Base-by-base conservation (phyloP, 1,140 invertebrate genomes). In the Megalonaias nervosa region DNA sequence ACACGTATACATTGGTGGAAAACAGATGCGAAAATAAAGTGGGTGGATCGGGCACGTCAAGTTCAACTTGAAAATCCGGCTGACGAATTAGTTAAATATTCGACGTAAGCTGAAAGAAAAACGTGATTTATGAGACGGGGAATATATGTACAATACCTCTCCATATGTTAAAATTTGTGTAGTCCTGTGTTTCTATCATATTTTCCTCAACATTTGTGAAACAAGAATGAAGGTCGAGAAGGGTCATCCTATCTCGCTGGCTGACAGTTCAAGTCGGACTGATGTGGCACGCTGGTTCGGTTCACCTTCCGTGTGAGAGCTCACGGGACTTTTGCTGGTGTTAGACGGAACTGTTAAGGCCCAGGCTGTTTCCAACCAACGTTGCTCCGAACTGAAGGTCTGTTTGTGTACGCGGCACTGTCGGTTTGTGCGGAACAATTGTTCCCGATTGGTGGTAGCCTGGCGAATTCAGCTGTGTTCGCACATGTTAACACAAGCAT, bases 161-260 rank as follows among this genome's bases (percentile, higher is more conserved):
- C 86, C 86, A 87, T 77, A 86, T 81, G 82, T 81, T 81, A 86
- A 86, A 86, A 82, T 71, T 82, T 67, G 68, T 80, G 75, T 75
- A 77, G 73, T 87, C 85, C 79, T 80, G 78, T 71, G 72, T 74
- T 77, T 87, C 84, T 77, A 82, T 78, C 83, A 84, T 82, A 76
- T 83, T 82, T 76, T 81, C 85, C 75, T 86, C 81, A 61, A 82
- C 82, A 79, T 81, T 87, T 79, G 75, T 81, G 75, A 77, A 76
- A 79, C 83, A 78, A 83, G 81, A 82, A 86, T 86, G 83, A 84
- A 88, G 86, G 88, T 89, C 87, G 86, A 87, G 80, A 74, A 85
- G 83, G 82, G 88, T 89, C 86, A 89, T 89, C 82, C 82, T 87
- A 83, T 79, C 75, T 73, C 68, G 67, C 73, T 74, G 71, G 62